phyloP scores from a whole-genome alignment of 1,140 invertebrate species.

The Lasioglossum baleicum region DNA sequence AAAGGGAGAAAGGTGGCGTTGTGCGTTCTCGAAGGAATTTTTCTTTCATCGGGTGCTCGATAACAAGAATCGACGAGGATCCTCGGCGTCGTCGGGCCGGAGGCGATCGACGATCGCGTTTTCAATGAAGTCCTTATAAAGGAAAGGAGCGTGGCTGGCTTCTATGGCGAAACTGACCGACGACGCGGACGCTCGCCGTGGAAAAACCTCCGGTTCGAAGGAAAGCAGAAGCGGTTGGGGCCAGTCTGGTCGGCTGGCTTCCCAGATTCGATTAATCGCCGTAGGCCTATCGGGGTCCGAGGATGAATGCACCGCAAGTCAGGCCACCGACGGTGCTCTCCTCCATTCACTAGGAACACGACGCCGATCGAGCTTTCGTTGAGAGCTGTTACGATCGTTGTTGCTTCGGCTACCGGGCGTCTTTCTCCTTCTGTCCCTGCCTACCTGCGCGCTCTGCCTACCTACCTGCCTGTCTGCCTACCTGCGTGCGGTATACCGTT shows the following conservation, averaged over 20 bases:
- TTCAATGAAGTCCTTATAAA: constrained; percentile 74
- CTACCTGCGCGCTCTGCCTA: not conserved
- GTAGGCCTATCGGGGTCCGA: constrained; percentile 45
- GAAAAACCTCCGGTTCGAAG: constrained; percentile 58
- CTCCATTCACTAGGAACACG: constrained; percentile 60
- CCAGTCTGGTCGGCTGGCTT: constrained; percentile 9
- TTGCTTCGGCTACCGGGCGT: not conserved
- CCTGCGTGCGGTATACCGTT: constrained; percentile 51
- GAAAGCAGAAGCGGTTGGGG: constrained; percentile 50
- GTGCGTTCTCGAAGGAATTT: too few relatives aligned
- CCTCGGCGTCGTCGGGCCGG: not conserved
- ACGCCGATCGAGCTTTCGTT: constrained; percentile 47
- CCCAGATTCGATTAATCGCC: constrained; percentile 61
- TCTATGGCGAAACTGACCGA: constrained; percentile 48
- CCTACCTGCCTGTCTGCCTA: not conserved
- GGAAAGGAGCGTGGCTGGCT: constrained; percentile 57
- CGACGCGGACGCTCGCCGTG: constrained; percentile 23
- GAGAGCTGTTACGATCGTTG: constrained; percentile 26
- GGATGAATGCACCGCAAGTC: constrained; percentile 60
- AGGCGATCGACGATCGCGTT: constrained; percentile 48
- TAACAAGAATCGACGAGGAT: not conserved
- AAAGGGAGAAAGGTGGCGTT: too few relatives aligned
- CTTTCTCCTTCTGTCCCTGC: constrained; percentile 10
- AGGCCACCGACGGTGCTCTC: constrained; percentile 33
- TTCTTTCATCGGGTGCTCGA: too few relatives aligned